Evolutionary conservation across 2,797 vertebrate species (phyloP).

Genomic region (Rousettus madagascariensis): DNA sequence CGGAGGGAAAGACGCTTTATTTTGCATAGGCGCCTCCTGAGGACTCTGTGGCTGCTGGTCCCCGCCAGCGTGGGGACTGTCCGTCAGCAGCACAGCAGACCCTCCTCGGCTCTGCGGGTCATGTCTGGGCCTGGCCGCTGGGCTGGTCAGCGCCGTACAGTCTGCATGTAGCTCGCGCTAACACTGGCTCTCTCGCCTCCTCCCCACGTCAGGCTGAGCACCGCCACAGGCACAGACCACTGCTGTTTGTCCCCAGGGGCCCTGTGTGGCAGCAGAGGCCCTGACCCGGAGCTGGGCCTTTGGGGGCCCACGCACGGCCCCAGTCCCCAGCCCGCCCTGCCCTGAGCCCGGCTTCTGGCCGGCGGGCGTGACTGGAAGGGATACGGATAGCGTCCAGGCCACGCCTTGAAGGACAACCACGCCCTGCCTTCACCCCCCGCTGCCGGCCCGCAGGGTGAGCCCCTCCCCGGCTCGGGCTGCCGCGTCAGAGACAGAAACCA

Average conservation of each 20-base stretch:
- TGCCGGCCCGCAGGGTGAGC: neutral
- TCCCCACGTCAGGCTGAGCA: too few relatives aligned
- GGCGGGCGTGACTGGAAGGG: neutral
- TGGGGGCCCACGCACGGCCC: neutral
- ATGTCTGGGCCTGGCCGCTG: too few relatives aligned
- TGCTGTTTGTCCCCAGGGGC: rapidly evolving
- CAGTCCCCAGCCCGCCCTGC: neutral
- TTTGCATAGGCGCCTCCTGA: too few relatives aligned
- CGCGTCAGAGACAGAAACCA: neutral
- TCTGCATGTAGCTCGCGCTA: too few relatives aligned
- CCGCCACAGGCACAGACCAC: neutral
- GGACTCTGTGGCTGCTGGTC: too few relatives aligned
- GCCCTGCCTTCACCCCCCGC: rapidly evolving
- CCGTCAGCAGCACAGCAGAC: too few relatives aligned
- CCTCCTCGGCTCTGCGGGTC: too few relatives aligned
- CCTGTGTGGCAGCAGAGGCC: neutral
- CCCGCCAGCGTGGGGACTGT: too few relatives aligned
- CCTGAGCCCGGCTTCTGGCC: neutral
- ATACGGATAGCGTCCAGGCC: rapidly evolving
- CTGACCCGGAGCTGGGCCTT: neutral
- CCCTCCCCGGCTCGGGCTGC: neutral
- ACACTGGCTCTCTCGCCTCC: too few relatives aligned
- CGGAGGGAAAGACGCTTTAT: too few relatives aligned
- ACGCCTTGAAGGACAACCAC: neutral
- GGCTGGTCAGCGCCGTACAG: too few relatives aligned